Evolutionary conservation across 2,113 vertebrate species (phyloP), one percentile per base, ranked within the genome.

Genomic region (Quiscalus mexicanus): DNA sequence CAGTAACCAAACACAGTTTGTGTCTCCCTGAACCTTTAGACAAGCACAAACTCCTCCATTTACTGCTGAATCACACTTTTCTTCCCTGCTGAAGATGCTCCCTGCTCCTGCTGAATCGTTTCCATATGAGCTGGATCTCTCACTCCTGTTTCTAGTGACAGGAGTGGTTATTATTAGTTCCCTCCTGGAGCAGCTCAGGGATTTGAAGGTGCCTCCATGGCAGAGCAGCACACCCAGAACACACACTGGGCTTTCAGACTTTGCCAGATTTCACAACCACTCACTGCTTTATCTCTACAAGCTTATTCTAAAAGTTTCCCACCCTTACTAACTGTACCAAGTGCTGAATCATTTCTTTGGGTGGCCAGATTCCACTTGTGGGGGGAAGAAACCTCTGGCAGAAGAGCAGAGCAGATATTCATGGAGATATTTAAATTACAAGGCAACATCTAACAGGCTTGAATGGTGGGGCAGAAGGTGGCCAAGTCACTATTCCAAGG

Each of bases 261-360:
- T 73, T 62, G 68, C 93, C 76, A 89, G 0, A 86, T 93, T 93
- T 90, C 93, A 87, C 80, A 90, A n/a, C 64, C 47, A 39, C 55
- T 93, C 41, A 4, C 71, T 94, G 71, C 80, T 95, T 89, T 95
- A 77, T 95, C 93, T 81, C 68, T 86, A 71, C 44, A 62, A 58
- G 63, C 39, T 64, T 90, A 31, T 69, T 90, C 81, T 67, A 35
- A 90, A 67, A 93, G 28, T 30, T 90, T 95, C 86, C 71, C 86
- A 95, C 80, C 76, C 90, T 55, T 55, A 69, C 80, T 69, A 70
- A 85, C 83, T 93, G 67, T 47, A 90, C 76, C 80, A 63, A 95
- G 30, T 95, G 89, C 93, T 93, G 83, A 93, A 89, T 95, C 83
- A 92, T 49, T 86, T 84, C 68, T 86, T 71, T 89, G 80, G 84